Conservation (phyloP, 2,888 invertebrate species). For the Stratiomys singularior region DNA sequence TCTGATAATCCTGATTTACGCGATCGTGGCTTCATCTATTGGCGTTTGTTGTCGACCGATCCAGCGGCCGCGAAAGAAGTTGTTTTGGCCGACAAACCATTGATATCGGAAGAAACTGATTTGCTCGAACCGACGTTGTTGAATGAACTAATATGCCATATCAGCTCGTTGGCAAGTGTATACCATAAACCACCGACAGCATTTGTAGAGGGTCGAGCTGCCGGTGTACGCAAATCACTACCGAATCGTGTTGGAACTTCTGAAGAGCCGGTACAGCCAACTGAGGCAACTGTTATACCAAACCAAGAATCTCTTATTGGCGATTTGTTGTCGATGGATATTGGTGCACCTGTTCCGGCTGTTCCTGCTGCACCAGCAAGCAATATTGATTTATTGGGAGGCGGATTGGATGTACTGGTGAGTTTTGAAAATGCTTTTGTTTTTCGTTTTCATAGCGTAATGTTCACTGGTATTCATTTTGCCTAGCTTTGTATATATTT, state of each 20-base stretch:
- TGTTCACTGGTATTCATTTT: too few relatives aligned
- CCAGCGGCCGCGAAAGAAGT: constrained; percentile 99
- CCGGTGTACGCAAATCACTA: constrained; percentile 81
- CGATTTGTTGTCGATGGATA: constrained; percentile 96
- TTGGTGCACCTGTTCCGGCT: constrained; percentile 77
- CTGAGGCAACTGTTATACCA: constrained; percentile 73
- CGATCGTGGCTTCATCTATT: constrained; percentile 99
- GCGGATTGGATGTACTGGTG: constrained; percentile 89
- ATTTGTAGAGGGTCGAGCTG: constrained; percentile 91
- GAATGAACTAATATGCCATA: constrained; percentile 98
- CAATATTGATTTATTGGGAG: constrained; percentile 86
- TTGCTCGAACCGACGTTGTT: constrained; percentile 95
- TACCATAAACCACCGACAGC: constrained; percentile 99
- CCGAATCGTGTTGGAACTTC: constrained; percentile 72
- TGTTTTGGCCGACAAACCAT: constrained; percentile 97
- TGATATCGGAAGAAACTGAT: constrained; percentile 99
- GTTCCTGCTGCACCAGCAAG: constrained; percentile 69
- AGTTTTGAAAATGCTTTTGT: constrained; percentile 35
- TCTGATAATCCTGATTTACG: constrained; percentile 98
- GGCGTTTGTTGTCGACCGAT: constrained; percentile 97
- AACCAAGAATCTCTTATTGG: constrained; percentile 95
- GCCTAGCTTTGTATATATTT: too few relatives aligned
- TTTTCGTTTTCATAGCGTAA: too few relatives aligned
- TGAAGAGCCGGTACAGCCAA: constrained; percentile 57
- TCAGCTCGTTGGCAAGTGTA: constrained; percentile 96